Evolutionary conservation across 2,888 invertebrate genomes (phyloP), one percentile per base, ranked within the genome.

Genomic region (Perizoma flavofasciatum): DNA sequence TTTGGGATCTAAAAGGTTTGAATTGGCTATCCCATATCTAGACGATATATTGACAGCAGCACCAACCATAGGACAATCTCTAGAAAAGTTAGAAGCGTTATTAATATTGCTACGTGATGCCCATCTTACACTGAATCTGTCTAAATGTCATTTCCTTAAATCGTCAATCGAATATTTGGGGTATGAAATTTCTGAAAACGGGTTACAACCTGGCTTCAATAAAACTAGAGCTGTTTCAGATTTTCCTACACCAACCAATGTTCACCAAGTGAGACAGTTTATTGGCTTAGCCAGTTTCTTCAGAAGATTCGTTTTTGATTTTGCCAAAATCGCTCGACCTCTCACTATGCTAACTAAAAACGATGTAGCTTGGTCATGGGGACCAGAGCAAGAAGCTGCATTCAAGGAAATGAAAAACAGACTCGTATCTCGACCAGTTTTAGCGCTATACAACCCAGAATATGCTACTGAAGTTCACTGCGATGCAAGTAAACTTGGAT

Each of bases 241-340:
- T 1, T 55, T 55, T 43, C 22, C 35, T 6, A 43, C 22, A n/a
- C 55, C 55, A 1, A 8, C 2, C 1, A 45, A 49, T 32, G n/a
- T 32, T 0, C 55, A 55, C 22, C 22, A 22, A 22, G 22, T 22
- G 22, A 22, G 22, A 22, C 22, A 22, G 22, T 22, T 22, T 22
- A 4, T 55, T 4, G 55, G 55, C 0, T 35, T 55, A 4, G 49
- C 49, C 0, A 49, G 55, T 33, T 49, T 44, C n/a, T 55, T 55
- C 7, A 11, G 55, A 4, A 8, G 37, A 6, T 55, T 55, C 22
- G 34, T 55, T 1, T 9, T 10, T 1, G 37, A 22, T n/a, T 55
- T 55, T 22, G 48, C 55, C 0, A 22, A 4, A 9, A 35, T 49
- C 4, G 55, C 55, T 3, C 6, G 8, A n/a, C 55, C 55, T 0